Conservation (phyloP, 2,113 vertebrate genomes). For the Semicossyphus pulcher region DNA sequence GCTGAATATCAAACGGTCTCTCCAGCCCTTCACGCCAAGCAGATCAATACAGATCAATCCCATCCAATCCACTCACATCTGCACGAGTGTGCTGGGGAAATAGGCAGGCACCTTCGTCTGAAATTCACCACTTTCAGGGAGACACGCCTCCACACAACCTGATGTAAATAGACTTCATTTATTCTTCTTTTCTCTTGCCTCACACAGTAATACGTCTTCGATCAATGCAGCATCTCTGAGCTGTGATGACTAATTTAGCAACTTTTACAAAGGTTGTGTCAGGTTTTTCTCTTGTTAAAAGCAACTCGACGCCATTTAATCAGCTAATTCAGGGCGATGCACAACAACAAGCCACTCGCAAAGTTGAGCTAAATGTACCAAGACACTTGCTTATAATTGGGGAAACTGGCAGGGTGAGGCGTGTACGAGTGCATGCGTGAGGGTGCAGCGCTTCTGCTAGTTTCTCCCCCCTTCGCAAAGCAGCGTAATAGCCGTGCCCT, state of each 20-base stretch:
- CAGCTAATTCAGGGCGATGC: conserved; percentile 30
- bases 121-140: conserved; percentile 30
- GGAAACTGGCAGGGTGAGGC: conserved; percentile 29
- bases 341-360: conserved; percentile 24
- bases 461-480: conserved; percentile 40
- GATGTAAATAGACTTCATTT: not conserved
- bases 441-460: conserved; percentile 19
- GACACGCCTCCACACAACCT: conserved; percentile 20
- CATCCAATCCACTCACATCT: conserved; percentile 70
- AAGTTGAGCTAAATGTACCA: conserved; percentile 49
- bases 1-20: conserved; percentile 74
- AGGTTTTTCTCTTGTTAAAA: not conserved
- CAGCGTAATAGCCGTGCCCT: conserved; percentile 64
- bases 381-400: conserved; percentile 48
- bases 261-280: conserved; percentile 30
- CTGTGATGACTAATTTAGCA: not conserved
- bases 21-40: conserved; percentile 50
- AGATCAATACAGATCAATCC: conserved; percentile 72
- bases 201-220: conserved; percentile 3
- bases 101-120: conserved; percentile 8
- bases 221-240: conserved; percentile 6
- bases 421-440: conserved; percentile 10
- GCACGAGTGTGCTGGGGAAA: conserved; percentile 43
- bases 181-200: not conserved
- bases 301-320: conserved; percentile 27